Evolutionary conservation across 2,888 invertebrate genomes (phyloP), one percentile per base, ranked within the genome.

Genomic region (Deladenus siricidicola): DNA sequence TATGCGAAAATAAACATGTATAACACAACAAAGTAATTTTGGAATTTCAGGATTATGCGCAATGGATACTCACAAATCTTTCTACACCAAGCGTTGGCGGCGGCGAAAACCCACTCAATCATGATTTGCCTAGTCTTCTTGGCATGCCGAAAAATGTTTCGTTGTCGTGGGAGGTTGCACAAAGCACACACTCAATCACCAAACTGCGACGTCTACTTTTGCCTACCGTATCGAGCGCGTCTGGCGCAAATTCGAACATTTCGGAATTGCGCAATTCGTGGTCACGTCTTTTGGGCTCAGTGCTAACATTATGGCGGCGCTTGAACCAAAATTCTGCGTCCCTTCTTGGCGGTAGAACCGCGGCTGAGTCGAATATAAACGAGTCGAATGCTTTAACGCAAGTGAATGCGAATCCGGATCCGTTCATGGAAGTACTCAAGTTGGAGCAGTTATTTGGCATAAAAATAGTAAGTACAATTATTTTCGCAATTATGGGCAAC

Each of bases 91-190:
- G 8, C 39, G 39, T 6, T 14, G 39, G 6, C 39, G 39, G 6
- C 14, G 39, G 50, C 64, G 83, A 83, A 55, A n/a, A n/a, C n/a
- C n/a, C n/a, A n/a, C n/a, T n/a, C n/a, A n/a, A n/a, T n/a, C n/a
- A n/a, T n/a, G 89, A 91, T 79, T 82, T 85, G 17, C 88, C 90
- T 0, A 83, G 85, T 4, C 85, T 87, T 72, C 87, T 91, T 74
- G 89, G 89, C 2, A 82, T 93, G 51, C 89, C 93, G 0, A 86
- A 86, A 55, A 93, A 92, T 79, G 89, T 91, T 62, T 86, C 89
- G 67, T 83, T 87, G 55, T 87, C 89, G 8, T 88, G 89, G 85
- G 89, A 91, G 79, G 85, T 86, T 67, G 86, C 85, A 58, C 84
- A 86, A 3, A 83, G 84, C 63, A 73, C 71, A 30, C 76, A 80